These are phyloP conservation scores for Carapus acus DNA, from an alignment of 2,797 vertebrate genomes.

Conservation along the genomic window DNA sequence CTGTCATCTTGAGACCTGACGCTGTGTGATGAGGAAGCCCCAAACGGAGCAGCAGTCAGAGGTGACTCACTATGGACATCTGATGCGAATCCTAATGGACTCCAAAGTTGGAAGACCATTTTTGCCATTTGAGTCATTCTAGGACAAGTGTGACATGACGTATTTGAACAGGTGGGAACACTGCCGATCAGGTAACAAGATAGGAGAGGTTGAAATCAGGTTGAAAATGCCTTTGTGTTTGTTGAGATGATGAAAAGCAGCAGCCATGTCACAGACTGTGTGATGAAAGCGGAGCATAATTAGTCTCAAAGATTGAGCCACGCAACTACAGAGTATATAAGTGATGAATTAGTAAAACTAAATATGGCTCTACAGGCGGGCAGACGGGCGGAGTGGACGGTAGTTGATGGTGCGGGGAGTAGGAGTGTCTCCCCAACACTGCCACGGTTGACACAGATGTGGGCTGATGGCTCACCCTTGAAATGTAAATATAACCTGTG, in stretches of 20 bases:
- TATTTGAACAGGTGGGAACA: constrained; percentile 31
- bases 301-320: constrained; percentile 63
- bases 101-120: constrained; percentile 28
- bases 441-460: constrained; percentile 49
- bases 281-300: constrained; percentile 71
- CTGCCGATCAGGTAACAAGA: constrained; percentile 42
- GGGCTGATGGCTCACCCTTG: constrained; percentile 53
- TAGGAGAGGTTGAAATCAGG: constrained; percentile 26
- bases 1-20: constrained; percentile 22
- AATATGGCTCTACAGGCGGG: constrained; percentile 18
- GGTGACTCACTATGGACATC: constrained; percentile 54
- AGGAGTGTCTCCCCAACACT: constrained; percentile 40
- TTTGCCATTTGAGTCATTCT: constrained; percentile 45
- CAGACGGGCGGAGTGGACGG: too few relatives aligned
- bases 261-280: constrained; percentile 57
- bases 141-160: too few relatives aligned
- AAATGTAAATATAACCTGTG: constrained; percentile 67
- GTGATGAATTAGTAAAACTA: constrained; percentile 44
- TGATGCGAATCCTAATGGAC: constrained; percentile 56
- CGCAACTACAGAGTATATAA: constrained; percentile 65
- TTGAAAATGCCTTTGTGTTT: constrained; percentile 51
- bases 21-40: constrained; percentile 35
- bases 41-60: constrained; percentile 45
- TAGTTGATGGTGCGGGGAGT: background rate
- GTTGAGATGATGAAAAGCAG: constrained; percentile 64